Evolutionary conservation across 2,888 invertebrate genomes (phyloP).

Genomic region (Torymus texanus): DNA sequence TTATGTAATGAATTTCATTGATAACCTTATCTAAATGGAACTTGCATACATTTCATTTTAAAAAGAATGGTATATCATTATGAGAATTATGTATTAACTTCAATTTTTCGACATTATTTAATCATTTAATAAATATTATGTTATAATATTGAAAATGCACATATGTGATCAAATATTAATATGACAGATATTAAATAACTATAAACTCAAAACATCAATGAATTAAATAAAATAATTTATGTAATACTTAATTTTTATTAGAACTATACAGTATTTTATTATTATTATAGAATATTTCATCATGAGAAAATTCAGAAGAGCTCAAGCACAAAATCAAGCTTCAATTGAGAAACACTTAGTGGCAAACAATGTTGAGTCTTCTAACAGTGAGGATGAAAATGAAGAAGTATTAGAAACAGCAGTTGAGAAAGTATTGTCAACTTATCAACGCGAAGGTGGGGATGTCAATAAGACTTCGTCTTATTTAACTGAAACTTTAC

Average conservation of each 20-base stretch:
- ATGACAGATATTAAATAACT: too few relatives aligned
- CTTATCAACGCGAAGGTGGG: constrained; percentile 69
- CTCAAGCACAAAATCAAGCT: constrained; percentile 69
- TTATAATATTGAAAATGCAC: too few relatives aligned
- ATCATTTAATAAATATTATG: too few relatives aligned
- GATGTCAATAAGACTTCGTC: constrained; percentile 80
- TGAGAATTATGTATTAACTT: too few relatives aligned
- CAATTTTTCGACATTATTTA: too few relatives aligned
- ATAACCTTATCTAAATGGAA: too few relatives aligned
- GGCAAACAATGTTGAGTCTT: constrained; percentile 65
- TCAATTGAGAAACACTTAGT: constrained; percentile 69
- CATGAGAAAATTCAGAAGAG: constrained; percentile 70
- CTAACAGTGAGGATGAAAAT: constrained; percentile 70
- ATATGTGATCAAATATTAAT: too few relatives aligned
- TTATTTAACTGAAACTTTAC: constrained; percentile 86
- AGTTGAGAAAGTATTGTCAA: constrained; percentile 67
- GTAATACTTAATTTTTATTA: background rate
- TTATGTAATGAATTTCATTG: too few relatives aligned
- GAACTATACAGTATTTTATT: constrained; percentile 15
- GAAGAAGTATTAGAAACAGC: constrained; percentile 67
- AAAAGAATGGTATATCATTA: too few relatives aligned
- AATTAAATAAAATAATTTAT: too few relatives aligned
- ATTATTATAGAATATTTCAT: constrained; percentile 49
- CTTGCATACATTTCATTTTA: too few relatives aligned
- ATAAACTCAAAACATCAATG: too few relatives aligned